These are phyloP conservation scores for Gadus chalcogrammus DNA, from an alignment of 2,113 vertebrate species.

Conservation along the genomic window DNA sequence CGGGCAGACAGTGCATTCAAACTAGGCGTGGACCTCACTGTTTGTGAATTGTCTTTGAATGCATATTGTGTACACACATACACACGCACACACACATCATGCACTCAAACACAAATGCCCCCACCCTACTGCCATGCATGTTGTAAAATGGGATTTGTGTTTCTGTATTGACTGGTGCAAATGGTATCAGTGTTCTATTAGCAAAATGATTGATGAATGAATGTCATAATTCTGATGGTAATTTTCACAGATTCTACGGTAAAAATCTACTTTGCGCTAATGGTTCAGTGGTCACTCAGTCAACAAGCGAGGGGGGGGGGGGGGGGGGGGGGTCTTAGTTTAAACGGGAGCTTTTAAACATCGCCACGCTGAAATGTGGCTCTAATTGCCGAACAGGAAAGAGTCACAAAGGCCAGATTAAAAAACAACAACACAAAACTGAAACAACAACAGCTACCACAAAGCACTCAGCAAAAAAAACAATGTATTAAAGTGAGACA, in stretches of 20 bases:
- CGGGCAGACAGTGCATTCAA: too few species aligned
- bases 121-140: too few species aligned
- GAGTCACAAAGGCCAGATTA: slow-evolving; percentile 41
- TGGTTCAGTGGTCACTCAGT: slow-evolving; percentile 26
- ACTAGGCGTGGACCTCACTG: too few species aligned
- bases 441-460: slow-evolving; percentile 15
- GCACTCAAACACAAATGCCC: too few species aligned
- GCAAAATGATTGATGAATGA: too few species aligned
- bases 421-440: slow-evolving; percentile 32
- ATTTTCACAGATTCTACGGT: slow-evolving; percentile 28
- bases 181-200: too few species aligned
- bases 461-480: slow-evolving; percentile 25
- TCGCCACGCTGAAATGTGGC: slow-evolving; percentile 46
- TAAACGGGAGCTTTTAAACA: slow-evolving; percentile 42
- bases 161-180: too few species aligned
- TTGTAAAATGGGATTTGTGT: neutral
- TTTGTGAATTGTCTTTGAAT: too few species aligned
- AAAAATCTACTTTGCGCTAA: slow-evolving; percentile 39
- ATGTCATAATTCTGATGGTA: slow-evolving; percentile 26
- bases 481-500: neutral
- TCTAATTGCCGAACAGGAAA: slow-evolving; percentile 37
- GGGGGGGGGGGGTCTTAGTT: slow-evolving; percentile 38
- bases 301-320: slow-evolving; percentile 35
- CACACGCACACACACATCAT: too few species aligned
- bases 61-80: too few species aligned